Percentiles rank a stretch among this genome's conserved stretches.
phyloP scores from a whole-genome alignment of 2,888 invertebrate species.

The Apantesis nais region DNA sequence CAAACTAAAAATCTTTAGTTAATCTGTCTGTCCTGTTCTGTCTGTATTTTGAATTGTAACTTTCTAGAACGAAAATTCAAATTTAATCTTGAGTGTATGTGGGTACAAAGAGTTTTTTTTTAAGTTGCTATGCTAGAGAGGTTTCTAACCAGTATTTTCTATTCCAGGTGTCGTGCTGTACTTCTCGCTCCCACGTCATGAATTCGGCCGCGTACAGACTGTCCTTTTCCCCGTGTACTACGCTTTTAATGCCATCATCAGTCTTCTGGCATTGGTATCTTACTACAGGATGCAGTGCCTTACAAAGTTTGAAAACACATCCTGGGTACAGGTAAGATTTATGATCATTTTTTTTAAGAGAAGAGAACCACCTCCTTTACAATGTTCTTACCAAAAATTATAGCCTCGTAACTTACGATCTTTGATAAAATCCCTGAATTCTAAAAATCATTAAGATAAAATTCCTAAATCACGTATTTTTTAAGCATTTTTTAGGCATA shows the following conservation, averaged over 20 bases:
- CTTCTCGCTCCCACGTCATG: constrained; percentile 93
- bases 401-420: rapidly evolving
- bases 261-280: constrained; percentile 89
- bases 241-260: constrained; percentile 90
- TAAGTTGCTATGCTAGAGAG: neutral
- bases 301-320: constrained; percentile 70
- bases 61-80: neutral
- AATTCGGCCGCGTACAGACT: constrained; percentile 94
- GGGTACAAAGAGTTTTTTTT: neutral
- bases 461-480: too few species aligned
- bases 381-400: neutral
- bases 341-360: neutral
- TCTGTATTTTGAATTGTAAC: neutral
- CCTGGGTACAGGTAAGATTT: constrained; percentile 75
- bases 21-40: neutral
- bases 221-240: constrained; percentile 95
- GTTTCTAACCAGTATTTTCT: constrained; percentile 38
- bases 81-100: neutral
- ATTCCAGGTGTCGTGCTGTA: constrained; percentile 91
- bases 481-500: too few species aligned
- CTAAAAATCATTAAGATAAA: too few species aligned
- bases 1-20: neutral
- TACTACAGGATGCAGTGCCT: constrained; percentile 88
- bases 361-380: neutral
- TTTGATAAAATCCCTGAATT: neutral